Base-by-base conservation (phyloP, 2,113 vertebrate species). In the Passerina amoena region DNA sequence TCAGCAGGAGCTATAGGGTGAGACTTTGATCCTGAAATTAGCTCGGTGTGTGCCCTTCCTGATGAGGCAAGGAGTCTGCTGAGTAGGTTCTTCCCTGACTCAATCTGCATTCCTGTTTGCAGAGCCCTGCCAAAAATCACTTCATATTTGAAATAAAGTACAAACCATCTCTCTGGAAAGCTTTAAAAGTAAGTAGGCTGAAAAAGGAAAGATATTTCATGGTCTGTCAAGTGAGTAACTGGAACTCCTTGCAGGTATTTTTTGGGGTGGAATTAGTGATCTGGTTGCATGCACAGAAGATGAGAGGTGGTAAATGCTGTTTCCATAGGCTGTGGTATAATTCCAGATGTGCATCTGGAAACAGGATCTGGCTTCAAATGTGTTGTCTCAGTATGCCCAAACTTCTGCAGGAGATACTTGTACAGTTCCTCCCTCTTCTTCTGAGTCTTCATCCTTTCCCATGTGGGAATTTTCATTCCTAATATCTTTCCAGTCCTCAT, bases 21-120 rank as follows among this genome's bases (percentile, higher is more conserved):
- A 57, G 80, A 70, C 86, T 96, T 95, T 92, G 93, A 93, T 96
- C 79, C 79, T 86, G 88, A 90, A 93, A 90, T 93, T 86, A 93
- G 63, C 66, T 90, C 3, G 3, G 21, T 57, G 28, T 76, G 33
- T 92, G 75, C 93, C 75, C 61, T 88, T 90, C 70, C 61, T 79
- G 76, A 33, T 56, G 79, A 79, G 66, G 48, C 3, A 1, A 90
- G 82, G 69, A 88, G 51, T 60, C 85, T 93, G 79, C 70, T 88
- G 91, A 82, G 75, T 35, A 16, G 24, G 44, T 90, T 82, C 59
- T 92, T 82, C 48, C 21, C 24, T 82, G 54, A 31, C 30, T 22
- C 66, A n/a, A 6, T 38, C 80, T 86, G 79, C 66, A 28, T 76
- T 83, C 83, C 37, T 73, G 22, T 72, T 81, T 16, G 4, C 54